Base-by-base conservation (phyloP, 2,113 vertebrate species). In the Miniopterus natalensis region DNA sequence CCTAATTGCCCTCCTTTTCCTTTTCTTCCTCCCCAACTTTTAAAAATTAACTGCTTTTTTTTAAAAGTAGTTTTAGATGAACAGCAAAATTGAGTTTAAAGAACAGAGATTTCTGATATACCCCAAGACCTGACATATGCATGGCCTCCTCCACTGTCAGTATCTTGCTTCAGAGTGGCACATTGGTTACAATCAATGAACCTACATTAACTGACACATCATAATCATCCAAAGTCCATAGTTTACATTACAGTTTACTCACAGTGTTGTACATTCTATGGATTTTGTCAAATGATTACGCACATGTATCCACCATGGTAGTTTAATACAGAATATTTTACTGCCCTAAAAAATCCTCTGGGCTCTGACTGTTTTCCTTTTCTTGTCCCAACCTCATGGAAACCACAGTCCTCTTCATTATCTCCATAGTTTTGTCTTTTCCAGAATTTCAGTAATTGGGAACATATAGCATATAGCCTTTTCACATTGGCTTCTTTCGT, bases 81-180 rank as follows among this genome's bases (percentile, higher is more conserved):
- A 8, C 2, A 47, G 5, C 2, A 57, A 65, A 79, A 40, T 0
- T 49, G 40, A 79, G 6, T 57, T 51, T 63, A n/a, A 55, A 23
- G 25, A 29, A 77, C 8, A 63, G 8, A 10, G 61, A n/a, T 29
- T 45, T 45, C 13, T 5, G 53, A 45, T 51, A 14, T 17, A 18
- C 3, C 7, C 4, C 9, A 10, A n/a, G 3, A 6, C 31, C 11
- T 15, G 1, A 18, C 6, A 49, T 18, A n/a, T 6, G 4, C 17
- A 15, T 2, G 11, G 4, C 9, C 27, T 47, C 18, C 4, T 2
- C 13, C 21, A 20, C 29, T 65, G 9, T n/a, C 45, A 36, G 31
- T 3, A 20, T 25, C 71, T 23, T 25, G 20, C 29, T 3, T 12
- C 21, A 84, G 10, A 68, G 15, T 5, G 53, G 61, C 13, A 14